Base-by-base conservation (phyloP, 2,888 invertebrate species). In the Eulithis prunata region DNA sequence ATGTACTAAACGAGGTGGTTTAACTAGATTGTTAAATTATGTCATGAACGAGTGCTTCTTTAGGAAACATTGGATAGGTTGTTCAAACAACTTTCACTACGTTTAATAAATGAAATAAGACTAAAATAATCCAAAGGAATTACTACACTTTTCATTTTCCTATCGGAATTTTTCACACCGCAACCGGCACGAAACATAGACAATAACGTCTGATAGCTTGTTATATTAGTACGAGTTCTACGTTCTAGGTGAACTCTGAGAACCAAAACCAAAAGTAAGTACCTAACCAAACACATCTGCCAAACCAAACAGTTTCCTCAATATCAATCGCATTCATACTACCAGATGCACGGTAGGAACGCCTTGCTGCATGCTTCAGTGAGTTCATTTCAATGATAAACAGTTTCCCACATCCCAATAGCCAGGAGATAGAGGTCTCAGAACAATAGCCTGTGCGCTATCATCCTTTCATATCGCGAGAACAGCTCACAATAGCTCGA, bases 381-480 rank as follows among this genome's bases (percentile, higher is more conserved):
- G 60, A 57, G 43, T 61, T 41, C 47, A 61, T 61, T 61, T 65
- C 61, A 66, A 66, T 62, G 56, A 57, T 75, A 74, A 74, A 70
- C 68, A 66, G 73, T 77, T 80, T 80, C 78, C 75, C 83, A 80
- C 80, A 77, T 76, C 75, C 72, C 71, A 78, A 75, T 71, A 68
- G 64, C 69, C 77, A 77, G 77, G 74, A 82, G 84, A 83, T 83
- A 77, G 78, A 74, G 67, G 54, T 68, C 57, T 64, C 38, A 45
- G 75, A 78, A 87, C 87, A 87, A 87, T 86, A 73, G 80, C 41
- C 21, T 53, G 70, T 43, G 58, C 75, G 75, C 72, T 85, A 87
- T 87, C 87, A 82, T 73, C 83, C 81, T 86, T 83, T 85, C 84
- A 82, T 84, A 87, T 87, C 87, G 77, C 79, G 82, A 78, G 82